These are phyloP conservation scores for Sturmia bella DNA, from an alignment of 2,888 invertebrate species.

Conservation along the genomic window DNA sequence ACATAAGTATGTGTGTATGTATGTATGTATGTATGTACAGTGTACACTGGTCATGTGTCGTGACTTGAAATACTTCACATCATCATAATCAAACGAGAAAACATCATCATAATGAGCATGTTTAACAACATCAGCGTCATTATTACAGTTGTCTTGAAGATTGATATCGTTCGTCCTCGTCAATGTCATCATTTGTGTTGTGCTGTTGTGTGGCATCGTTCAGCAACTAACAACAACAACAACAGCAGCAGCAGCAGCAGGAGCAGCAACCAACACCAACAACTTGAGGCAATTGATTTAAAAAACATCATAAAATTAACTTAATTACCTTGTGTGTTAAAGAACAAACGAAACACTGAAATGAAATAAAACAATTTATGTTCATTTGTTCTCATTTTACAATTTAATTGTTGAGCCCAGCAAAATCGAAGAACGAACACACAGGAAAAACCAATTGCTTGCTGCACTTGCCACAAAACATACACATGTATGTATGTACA, in stretches of 20 bases:
- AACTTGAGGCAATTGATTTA: slow-evolving; percentile 69
- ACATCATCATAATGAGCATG: slow-evolving; percentile 2
- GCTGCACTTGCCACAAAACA: slow-evolving; percentile 19
- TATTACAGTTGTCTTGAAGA: slow-evolving; percentile 33
- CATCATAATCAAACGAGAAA: neutral
- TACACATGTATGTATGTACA: neutral
- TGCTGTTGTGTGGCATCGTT: slow-evolving; percentile 24
- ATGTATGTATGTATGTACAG: too few relatives aligned
- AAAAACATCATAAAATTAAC: slow-evolving; percentile 69
- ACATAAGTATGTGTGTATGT: too few relatives aligned
- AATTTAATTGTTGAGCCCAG: slow-evolving; percentile 45
- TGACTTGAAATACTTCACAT: slow-evolving; percentile 46
- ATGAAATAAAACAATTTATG: slow-evolving; percentile 46
- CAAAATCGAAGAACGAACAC: neutral
- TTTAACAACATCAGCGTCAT: slow-evolving; percentile 7
- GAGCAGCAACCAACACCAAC: slow-evolving; percentile 6
- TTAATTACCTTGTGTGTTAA: slow-evolving; percentile 64
- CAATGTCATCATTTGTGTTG: slow-evolving; percentile 61
- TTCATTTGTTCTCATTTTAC: slow-evolving; percentile 45
- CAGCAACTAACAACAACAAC: slow-evolving; percentile 2
- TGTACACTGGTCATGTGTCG: slow-evolving; percentile 59
- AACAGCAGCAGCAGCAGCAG: too few relatives aligned
- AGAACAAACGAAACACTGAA: slow-evolving; percentile 47
- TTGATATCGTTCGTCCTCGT: slow-evolving; percentile 58
- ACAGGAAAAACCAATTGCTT: slow-evolving; percentile 16